Evolutionary conservation across 2,113 vertebrate genomes (phyloP), one percentile per base, ranked within the genome.

Genomic region (Balaeniceps rex): DNA sequence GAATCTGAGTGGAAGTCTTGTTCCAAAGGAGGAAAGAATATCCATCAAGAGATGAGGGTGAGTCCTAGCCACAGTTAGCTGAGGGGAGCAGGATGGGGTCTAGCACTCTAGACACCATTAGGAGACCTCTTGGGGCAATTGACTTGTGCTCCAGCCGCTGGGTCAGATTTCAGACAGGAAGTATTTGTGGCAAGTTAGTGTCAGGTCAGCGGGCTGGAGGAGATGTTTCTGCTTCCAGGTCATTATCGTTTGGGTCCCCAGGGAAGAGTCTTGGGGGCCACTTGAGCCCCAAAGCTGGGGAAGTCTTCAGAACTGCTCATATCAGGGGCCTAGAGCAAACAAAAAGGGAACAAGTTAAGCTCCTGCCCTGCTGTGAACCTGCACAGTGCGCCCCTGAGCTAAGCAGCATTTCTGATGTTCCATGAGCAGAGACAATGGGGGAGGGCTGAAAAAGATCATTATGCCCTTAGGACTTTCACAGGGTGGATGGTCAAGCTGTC

Each of bases 221-320:
- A 95, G 91, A 88, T 76, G 77, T 64, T 95, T 96, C 95, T 96
- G 93, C 87, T 97, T 98, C 96, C 93, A 94, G 86, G 79, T 95
- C 98, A 99, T 98, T 99, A 99, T 98, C 99, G 99, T 95, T 99
- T 99, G 71, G 99, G 99, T 96, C 99, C 99, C 99, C 99, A 99
- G 44, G 99, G 99, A 91, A 99, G 99, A 91, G 99, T 97, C 96
- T 99, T 98, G 90, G 99, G 98, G 92, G 98, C 97, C 96, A 99
- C 99, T 74, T 99, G 99, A 94, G 99, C 99, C 93, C 99, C 99
- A 93, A 99, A 99, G 97, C 99, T 99, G 88, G 99, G 99, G 91
- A 99, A 99, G 83, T 99, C 99, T 98, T 99, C 99, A 52, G 99
- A 99, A 97, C 99, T 99, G 98, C 98, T 99, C 99, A 99, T 99